Percentiles rank a stretch among this genome's conserved stretches.
Conservation (phyloP, 1,140 invertebrate species). For the Drosophila lini region DNA sequence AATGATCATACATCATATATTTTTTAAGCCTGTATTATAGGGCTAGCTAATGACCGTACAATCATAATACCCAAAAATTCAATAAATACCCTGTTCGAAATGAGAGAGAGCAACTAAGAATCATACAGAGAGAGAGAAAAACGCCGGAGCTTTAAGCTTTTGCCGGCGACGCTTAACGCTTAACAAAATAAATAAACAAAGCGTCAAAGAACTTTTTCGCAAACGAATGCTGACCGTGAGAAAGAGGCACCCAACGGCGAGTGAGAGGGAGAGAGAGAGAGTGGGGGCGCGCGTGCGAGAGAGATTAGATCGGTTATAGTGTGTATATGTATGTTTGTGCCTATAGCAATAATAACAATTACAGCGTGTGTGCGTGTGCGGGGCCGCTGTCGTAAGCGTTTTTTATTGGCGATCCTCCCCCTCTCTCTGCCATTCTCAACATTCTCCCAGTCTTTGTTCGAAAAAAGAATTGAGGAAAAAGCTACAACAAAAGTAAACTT, state of each 20-base stretch:
- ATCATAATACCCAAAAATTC: background rate
- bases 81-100: background rate
- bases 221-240: slow-evolving; percentile 56
- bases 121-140: background rate
- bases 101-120: slow-evolving; percentile 2
- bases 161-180: slow-evolving; percentile 47
- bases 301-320: slow-evolving; percentile 37
- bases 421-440: background rate
- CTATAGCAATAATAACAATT: slow-evolving; percentile 68
- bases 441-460: slow-evolving; percentile 3
- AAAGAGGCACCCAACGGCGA: slow-evolving; percentile 25
- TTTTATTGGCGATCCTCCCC: slow-evolving; percentile 62
- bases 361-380: slow-evolving; percentile 49
- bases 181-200: slow-evolving; percentile 83
- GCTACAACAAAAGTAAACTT: slow-evolving; percentile 58
- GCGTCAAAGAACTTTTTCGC: slow-evolving; percentile 81
- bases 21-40: too few species aligned
- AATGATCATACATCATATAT: too few species aligned
- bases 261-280: background rate
- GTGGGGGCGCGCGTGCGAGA: slow-evolving; percentile 30
- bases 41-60: too few species aligned
- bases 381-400: slow-evolving; percentile 70
- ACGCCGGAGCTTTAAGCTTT: slow-evolving; percentile 41
- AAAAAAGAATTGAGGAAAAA: slow-evolving; percentile 43
- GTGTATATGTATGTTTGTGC: slow-evolving; percentile 8